Percentiles rank a stretch among this genome's conserved stretches.
phyloP scores from a whole-genome alignment of 2,888 invertebrate species.

The Aleiodes leptofemur region DNA sequence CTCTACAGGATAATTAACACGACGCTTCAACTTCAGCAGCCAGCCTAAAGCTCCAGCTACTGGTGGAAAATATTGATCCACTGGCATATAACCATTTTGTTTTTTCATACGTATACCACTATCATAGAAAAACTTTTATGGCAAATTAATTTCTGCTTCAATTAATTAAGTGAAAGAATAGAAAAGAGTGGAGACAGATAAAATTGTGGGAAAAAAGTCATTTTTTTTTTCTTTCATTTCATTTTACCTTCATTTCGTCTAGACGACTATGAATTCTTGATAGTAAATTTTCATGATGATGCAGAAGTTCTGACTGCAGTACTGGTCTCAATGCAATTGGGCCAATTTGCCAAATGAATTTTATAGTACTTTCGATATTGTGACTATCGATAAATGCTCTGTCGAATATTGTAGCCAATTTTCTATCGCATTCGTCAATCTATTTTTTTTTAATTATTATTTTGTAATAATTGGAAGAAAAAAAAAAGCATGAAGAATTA shows the following conservation, averaged over 20 bases:
- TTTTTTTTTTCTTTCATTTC: background rate
- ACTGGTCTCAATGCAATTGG: constrained; percentile 85
- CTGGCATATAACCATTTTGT: constrained; percentile 66
- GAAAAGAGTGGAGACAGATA: no score
- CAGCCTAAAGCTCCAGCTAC: constrained; percentile 86
- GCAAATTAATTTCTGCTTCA: constrained; percentile 11
- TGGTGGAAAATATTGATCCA: constrained; percentile 84
- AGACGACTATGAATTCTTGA: constrained; percentile 81
- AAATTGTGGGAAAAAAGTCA: no score
- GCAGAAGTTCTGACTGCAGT: constrained; percentile 83
- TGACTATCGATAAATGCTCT: constrained; percentile 89
- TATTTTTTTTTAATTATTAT: constrained; percentile 41
- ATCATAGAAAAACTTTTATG: constrained; percentile 64
- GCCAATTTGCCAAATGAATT: constrained; percentile 84
- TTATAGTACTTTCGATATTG: constrained; percentile 80
- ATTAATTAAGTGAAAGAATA: background rate
- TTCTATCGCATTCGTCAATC: constrained; percentile 84
- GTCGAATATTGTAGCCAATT: constrained; percentile 87
- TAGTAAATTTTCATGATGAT: constrained; percentile 82
- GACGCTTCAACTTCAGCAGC: constrained; percentile 81
- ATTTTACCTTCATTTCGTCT: constrained; percentile 80
- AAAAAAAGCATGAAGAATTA: background rate
- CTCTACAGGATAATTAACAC: constrained; percentile 79
- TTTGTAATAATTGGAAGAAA: background rate
- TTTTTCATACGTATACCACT: constrained; percentile 53